A percentile compares a stretch with the other conserved stretches of the same genome.
phyloP scores from a whole-genome alignment of 2,888 invertebrate genomes.

The Caenorhabditis zanzibari region DNA sequence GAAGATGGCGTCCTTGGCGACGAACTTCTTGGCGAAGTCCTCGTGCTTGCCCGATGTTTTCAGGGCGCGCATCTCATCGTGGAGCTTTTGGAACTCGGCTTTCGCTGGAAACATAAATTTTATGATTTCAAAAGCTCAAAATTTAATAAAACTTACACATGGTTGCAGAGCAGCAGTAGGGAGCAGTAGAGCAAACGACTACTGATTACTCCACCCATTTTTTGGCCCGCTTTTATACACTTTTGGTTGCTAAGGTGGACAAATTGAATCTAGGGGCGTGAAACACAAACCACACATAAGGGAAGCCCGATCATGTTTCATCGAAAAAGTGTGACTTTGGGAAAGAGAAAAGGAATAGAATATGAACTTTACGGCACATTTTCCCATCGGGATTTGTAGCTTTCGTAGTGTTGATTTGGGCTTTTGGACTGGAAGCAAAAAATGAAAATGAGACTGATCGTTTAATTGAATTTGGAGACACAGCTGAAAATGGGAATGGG shows the following conservation, averaged over 20 bases:
- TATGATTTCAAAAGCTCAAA: neutral
- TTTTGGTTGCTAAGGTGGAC: constrained; percentile 48
- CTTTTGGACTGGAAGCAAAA: constrained; percentile 8
- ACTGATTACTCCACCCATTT: neutral
- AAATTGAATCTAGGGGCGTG: constrained; percentile 19
- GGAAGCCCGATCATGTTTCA: constrained; percentile 37
- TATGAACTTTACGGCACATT: constrained; percentile 43
- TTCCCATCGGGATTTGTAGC: constrained; percentile 11
- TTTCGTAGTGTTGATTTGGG: constrained; percentile 38
- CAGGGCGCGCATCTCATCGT: constrained; percentile 63
- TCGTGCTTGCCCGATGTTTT: constrained; percentile 54
- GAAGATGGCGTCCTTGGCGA: constrained; percentile 64
- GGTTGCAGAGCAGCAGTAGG: constrained; percentile 8
- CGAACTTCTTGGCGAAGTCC: constrained; percentile 60
- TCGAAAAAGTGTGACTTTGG: constrained; percentile 39
- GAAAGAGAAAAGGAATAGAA: constrained; percentile 20
- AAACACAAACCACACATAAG: constrained; percentile 49
- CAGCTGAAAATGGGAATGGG: neutral
- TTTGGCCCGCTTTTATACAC: constrained; percentile 35
- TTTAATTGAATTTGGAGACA: neutral
- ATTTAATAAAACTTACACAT: constrained; percentile 62
- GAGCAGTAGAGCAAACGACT: constrained; percentile 4
- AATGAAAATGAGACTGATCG: no score
- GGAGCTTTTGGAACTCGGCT: constrained; percentile 65
- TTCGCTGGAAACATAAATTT: constrained; percentile 58